These are phyloP conservation scores for Lethenteron camtschaticum DNA, from an alignment of 2,113 vertebrate species.

Conservation along the genomic window DNA sequence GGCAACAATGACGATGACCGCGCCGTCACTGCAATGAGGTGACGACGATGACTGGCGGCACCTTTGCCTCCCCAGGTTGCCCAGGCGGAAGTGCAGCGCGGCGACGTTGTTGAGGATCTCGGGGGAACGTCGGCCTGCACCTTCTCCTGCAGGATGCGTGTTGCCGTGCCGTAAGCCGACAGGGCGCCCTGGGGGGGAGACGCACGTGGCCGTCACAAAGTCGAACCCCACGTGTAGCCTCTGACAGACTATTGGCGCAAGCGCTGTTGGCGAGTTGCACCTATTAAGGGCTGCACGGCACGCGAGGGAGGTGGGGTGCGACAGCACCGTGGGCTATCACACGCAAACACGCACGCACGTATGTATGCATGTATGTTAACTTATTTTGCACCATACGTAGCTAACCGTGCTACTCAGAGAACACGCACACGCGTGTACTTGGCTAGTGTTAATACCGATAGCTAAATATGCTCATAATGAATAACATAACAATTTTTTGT, in stretches of 20 bases:
- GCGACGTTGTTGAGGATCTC: constrained; percentile 95
- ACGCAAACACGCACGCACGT: neutral
- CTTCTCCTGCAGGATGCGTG: constrained; percentile 90
- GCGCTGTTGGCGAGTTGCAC: too few species aligned
- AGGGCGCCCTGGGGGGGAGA: constrained; percentile 40
- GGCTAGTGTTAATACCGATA: too few species aligned
- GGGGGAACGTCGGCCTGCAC: constrained; percentile 92
- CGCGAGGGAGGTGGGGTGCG: neutral
- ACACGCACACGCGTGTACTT: too few species aligned
- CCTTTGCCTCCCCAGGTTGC: constrained; percentile 89
- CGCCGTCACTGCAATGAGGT: too few species aligned
- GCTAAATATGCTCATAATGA: too few species aligned
- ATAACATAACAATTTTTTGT: too few species aligned
- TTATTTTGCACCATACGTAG: too few species aligned
- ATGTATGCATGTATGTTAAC: neutral
- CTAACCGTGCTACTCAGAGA: too few species aligned
- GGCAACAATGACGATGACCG: too few species aligned
- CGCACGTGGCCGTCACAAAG: neutral
- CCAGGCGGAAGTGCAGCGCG: constrained; percentile 84
- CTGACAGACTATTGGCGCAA: neutral
- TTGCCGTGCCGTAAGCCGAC: constrained; percentile 89
- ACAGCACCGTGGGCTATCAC: neutral
- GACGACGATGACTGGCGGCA: constrained; percentile 14
- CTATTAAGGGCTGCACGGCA: neutral
- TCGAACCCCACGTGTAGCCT: neutral